phyloP scores from a whole-genome alignment of 2,113 vertebrate genomes.

The Corythaeola cristata region DNA sequence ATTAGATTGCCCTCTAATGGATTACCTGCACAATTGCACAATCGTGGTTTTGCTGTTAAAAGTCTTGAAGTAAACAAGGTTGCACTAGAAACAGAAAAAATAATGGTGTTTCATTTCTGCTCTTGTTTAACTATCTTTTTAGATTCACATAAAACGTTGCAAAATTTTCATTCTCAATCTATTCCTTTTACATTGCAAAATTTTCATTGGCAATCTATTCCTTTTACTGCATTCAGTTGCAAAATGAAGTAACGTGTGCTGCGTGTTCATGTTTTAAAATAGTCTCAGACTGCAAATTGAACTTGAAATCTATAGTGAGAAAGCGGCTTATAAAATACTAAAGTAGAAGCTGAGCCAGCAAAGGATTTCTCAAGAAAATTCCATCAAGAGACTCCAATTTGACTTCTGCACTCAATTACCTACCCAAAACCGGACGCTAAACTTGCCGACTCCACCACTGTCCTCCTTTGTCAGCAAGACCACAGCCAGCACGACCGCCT shows the following conservation, averaged over 20 bases:
- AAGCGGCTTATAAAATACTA: not conserved
- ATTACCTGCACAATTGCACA: conserved; percentile 56
- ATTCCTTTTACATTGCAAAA: not conserved
- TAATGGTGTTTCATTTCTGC: not conserved
- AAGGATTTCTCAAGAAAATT: not conserved
- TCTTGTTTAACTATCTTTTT: not conserved
- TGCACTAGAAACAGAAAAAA: not conserved
- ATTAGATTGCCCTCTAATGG: conserved; percentile 76
- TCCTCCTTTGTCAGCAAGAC: not conserved
- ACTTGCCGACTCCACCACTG: not conserved
- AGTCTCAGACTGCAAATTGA: not conserved
- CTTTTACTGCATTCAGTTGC: not conserved
- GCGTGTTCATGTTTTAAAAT: not conserved
- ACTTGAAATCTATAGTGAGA: not conserved
- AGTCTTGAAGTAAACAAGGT: not conserved
- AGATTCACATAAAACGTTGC: not conserved
- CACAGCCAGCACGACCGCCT: not conserved
- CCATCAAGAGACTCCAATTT: not conserved
- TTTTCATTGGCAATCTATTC: not conserved
- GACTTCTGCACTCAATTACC: not conserved
- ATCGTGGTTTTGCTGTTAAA: not conserved
- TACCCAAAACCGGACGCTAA: not conserved
- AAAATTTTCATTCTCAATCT: not conserved
- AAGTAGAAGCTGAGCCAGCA: not conserved
- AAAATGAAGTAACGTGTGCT: not conserved